phyloP scores from a whole-genome alignment of 2,113 vertebrate genomes.

The Paramormyrops kingsleyae region DNA sequence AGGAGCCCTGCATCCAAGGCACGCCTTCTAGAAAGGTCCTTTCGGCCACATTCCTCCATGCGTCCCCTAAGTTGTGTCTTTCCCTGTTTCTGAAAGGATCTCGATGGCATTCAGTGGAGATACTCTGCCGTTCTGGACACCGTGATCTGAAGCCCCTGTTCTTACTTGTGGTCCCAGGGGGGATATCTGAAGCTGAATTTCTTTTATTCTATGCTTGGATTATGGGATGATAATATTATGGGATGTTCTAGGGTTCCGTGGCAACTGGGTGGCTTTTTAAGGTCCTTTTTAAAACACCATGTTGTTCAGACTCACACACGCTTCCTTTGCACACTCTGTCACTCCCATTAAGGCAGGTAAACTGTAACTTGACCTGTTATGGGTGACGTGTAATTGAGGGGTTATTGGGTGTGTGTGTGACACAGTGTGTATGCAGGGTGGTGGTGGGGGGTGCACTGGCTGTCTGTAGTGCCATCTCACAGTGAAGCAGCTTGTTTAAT shows the following conservation, averaged over 20 bases:
- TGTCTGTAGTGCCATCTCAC: background rate
- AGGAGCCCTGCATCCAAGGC: background rate
- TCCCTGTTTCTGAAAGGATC: background rate
- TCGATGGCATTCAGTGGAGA: background rate
- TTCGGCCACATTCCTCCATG: background rate
- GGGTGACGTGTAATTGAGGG: background rate
- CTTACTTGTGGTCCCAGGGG: too few species aligned
- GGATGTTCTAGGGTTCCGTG: background rate
- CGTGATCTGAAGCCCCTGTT: background rate
- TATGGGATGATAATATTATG: background rate
- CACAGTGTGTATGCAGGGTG: background rate
- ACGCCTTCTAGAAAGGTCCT: background rate
- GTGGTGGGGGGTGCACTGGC: background rate
- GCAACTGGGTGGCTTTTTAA: background rate
- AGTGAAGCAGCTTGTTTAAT: constrained; percentile 46
- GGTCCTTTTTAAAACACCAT: background rate
- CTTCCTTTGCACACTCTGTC: background rate
- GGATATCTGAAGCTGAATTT: background rate
- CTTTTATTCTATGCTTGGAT: background rate
- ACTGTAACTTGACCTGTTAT: background rate
- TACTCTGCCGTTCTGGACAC: background rate
- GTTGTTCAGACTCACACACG: background rate
- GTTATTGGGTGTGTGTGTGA: background rate
- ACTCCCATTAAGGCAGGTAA: background rate
- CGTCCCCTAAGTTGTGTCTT: too few species aligned